A percentile compares a stretch with the other conserved stretches of the same genome.
phyloP scores from a whole-genome alignment of 2,888 invertebrate species.

The Taenaris catops region DNA sequence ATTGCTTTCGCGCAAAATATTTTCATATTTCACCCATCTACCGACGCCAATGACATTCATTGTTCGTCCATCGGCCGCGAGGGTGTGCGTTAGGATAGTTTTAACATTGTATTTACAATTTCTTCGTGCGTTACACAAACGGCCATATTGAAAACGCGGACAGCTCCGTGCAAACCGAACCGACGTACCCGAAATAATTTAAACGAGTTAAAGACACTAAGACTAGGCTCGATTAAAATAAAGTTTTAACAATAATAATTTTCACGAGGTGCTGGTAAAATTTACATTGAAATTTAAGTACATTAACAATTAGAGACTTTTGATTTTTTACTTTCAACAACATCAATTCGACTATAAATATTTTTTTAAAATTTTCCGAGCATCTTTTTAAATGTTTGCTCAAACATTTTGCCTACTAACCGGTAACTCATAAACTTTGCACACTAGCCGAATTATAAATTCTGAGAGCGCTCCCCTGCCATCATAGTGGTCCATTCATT shows the following conservation, averaged over 20 bases:
- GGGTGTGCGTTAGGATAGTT: conserved; percentile 46
- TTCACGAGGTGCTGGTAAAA: conserved; percentile 68
- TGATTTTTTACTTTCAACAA: conserved; percentile 70
- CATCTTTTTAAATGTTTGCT: conserved; percentile 76
- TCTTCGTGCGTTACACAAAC: conserved; percentile 22
- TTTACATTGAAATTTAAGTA: conserved; percentile 78
- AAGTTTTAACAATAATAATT: conserved; percentile 53
- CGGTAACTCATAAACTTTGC: conserved; percentile 65
- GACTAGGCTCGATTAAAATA: conserved; percentile 75
- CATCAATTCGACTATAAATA: conserved; percentile 76
- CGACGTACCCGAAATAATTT: conserved; percentile 46
- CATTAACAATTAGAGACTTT: conserved; percentile 75
- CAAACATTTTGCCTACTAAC: conserved; percentile 66
- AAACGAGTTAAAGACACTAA: conserved; percentile 69
- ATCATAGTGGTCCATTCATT: conserved; percentile 73
- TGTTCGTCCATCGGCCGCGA: conserved; percentile 36
- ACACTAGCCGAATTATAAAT: conserved; percentile 66
- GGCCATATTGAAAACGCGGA: conserved; percentile 20
- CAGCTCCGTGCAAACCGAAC: conserved; percentile 35
- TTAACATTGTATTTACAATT: conserved; percentile 38
- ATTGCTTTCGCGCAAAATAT: conserved; percentile 57
- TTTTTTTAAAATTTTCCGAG: conserved; percentile 50
- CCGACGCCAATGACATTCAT: conserved; percentile 41
- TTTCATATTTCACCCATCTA: conserved; percentile 51
- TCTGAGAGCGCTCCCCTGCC: conserved; percentile 70